Evolutionary conservation across 1,140 invertebrate genomes (phyloP).

Genomic region (Pseudomyrmex pallidus): DNA sequence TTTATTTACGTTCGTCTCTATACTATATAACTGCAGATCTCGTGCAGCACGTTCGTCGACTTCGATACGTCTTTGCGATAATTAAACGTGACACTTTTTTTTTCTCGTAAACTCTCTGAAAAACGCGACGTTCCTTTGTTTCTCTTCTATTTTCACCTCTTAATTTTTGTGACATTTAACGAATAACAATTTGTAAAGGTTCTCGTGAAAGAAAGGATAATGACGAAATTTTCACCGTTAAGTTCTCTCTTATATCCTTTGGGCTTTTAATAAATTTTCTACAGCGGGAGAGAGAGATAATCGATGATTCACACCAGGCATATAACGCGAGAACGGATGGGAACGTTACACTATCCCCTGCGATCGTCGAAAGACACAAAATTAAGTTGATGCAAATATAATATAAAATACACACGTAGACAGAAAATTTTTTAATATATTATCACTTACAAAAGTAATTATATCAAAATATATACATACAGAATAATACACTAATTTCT

Average conservation of each 20-base stretch:
- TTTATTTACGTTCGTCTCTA: constrained; percentile 26
- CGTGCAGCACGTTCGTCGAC: neutral
- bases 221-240: constrained; percentile 60
- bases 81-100: constrained; percentile 44
- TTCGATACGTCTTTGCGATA: neutral
- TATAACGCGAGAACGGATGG: constrained; percentile 34
- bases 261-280: constrained; percentile 67
- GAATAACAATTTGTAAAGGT: constrained; percentile 59
- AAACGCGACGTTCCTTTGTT: constrained; percentile 22
- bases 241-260: constrained; percentile 34
- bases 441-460: neutral
- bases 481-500: constrained; percentile 11
- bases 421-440: neutral
- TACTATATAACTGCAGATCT: neutral
- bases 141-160: constrained; percentile 47
- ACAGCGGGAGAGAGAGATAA: constrained; percentile 53
- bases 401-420: constrained; percentile 12
- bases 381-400: neutral
- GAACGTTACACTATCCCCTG: constrained; percentile 9
- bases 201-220: constrained; percentile 57
- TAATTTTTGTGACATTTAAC: constrained; percentile 26
- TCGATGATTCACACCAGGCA: constrained; percentile 63
- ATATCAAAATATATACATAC: too few species aligned
- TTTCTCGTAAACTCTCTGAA: constrained; percentile 12
- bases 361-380: neutral